Conservation (phyloP, 1,140 invertebrate genomes). For the Fopius arisanus region DNA sequence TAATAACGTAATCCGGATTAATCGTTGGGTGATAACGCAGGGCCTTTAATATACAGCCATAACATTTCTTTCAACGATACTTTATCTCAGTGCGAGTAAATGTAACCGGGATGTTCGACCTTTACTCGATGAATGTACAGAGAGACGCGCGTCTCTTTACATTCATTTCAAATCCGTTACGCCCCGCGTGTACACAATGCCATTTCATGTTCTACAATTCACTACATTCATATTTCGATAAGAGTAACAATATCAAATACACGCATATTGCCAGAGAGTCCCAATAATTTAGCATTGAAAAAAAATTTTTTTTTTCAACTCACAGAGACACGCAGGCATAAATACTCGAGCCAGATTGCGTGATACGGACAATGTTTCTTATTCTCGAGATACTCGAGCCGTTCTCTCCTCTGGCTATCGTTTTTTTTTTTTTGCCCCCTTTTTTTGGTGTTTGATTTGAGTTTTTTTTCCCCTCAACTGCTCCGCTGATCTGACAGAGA, state of each 20-base stretch:
- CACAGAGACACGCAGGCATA: neutral
- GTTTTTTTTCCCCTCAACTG: neutral
- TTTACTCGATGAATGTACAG: slow-evolving; percentile 56
- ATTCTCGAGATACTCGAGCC: neutral
- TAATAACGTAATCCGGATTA: slow-evolving; percentile 40
- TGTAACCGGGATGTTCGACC: slow-evolving; percentile 61
- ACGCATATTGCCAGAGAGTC: too few species aligned
- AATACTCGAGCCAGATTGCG: neutral
- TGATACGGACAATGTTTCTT: neutral
- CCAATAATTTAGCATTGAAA: neutral
- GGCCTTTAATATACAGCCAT: slow-evolving; percentile 53
- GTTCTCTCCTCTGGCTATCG: neutral
- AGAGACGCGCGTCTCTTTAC: neutral
- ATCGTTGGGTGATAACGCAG: slow-evolving; percentile 41
- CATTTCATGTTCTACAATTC: neutral
- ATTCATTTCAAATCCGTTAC: neutral
- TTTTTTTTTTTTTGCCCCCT: neutral
- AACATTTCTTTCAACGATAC: slow-evolving; percentile 58
- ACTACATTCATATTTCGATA: neutral
- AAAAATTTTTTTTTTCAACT: neutral
- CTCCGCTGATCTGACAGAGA: neutral
- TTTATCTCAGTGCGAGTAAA: slow-evolving; percentile 52
- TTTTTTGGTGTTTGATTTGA: slow-evolving; percentile 1
- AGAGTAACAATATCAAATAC: neutral
- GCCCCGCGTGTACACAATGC: neutral